Percentiles rank a stretch among this genome's conserved stretches.
phyloP scores from a whole-genome alignment of 2,888 invertebrate genomes.

The Dysmachus trigonus region DNA sequence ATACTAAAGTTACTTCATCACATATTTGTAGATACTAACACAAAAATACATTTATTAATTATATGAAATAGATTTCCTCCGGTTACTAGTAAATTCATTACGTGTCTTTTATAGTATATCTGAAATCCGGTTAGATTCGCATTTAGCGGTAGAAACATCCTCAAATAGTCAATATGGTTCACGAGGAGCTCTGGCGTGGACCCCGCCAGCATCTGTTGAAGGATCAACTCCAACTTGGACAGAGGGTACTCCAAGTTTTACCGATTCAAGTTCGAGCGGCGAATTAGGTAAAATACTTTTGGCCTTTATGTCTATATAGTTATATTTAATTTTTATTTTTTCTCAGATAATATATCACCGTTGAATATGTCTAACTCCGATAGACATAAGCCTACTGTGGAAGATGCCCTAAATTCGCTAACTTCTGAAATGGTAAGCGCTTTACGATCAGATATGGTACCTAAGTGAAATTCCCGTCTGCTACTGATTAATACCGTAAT shows the following conservation, averaged over 20 bases:
- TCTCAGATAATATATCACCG: slow-evolving; percentile 70
- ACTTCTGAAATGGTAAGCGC: slow-evolving; percentile 84
- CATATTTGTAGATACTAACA: neutral
- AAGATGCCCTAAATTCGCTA: slow-evolving; percentile 80
- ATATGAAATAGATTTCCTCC: neutral
- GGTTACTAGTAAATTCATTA: neutral
- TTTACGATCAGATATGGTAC: neutral
- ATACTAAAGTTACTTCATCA: neutral
- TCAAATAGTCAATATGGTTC: slow-evolving; percentile 68
- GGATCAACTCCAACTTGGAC: slow-evolving; percentile 98
- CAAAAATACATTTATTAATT: neutral
- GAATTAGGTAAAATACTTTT: slow-evolving; percentile 70
- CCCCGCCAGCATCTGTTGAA: slow-evolving; percentile 85
- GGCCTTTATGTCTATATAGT: slow-evolving; percentile 7
- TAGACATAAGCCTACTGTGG: slow-evolving; percentile 70
- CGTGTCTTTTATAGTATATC: slow-evolving; percentile 69
- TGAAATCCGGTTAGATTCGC: slow-evolving; percentile 76
- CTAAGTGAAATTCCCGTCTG: slow-evolving; percentile 17
- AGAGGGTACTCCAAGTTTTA: slow-evolving; percentile 97
- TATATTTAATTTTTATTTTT: slow-evolving; percentile 38
- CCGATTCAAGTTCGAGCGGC: slow-evolving; percentile 93
- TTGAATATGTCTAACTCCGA: slow-evolving; percentile 64
- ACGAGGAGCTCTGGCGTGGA: slow-evolving; percentile 71
- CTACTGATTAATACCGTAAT: neutral
- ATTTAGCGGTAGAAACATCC: slow-evolving; percentile 63